A percentile compares a stretch with the other conserved stretches of the same genome.
phyloP scores from a whole-genome alignment of 2,888 invertebrate genomes.

The Acleris literana region DNA sequence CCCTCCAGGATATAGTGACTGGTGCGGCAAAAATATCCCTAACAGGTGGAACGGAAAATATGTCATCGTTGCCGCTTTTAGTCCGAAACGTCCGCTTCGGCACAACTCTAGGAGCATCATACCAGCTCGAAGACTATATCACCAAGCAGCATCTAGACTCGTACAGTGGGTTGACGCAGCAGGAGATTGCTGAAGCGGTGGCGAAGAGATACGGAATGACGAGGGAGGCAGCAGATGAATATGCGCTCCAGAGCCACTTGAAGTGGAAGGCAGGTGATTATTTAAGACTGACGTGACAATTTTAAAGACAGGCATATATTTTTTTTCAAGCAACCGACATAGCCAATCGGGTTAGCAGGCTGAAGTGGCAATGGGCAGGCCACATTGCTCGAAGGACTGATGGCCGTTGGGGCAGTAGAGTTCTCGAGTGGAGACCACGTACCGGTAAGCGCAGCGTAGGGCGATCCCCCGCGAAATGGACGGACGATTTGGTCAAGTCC shows the following conservation, averaged over 20 bases:
- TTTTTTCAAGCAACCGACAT: too few relatives aligned
- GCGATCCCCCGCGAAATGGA: too few relatives aligned
- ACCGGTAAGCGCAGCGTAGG: too few relatives aligned
- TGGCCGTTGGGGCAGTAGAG: too few relatives aligned
- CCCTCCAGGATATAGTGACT: slow-evolving; percentile 87
- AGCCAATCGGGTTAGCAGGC: too few relatives aligned
- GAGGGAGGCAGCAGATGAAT: slow-evolving; percentile 91
- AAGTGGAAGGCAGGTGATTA: slow-evolving; percentile 91
- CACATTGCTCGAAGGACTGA: too few relatives aligned
- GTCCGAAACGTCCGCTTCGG: slow-evolving; percentile 95
- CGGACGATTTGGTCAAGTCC: too few relatives aligned
- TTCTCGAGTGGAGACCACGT: too few relatives aligned
- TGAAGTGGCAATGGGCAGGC: too few relatives aligned
- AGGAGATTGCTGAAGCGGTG: slow-evolving; percentile 93
- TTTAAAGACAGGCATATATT: too few relatives aligned
- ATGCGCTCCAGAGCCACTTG: slow-evolving; percentile 90
- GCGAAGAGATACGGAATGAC: slow-evolving; percentile 89
- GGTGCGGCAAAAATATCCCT: slow-evolving; percentile 92
- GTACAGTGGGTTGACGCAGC: slow-evolving; percentile 93
- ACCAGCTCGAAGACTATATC: slow-evolving; percentile 89
- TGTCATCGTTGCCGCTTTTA: slow-evolving; percentile 94
- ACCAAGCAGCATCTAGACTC: slow-evolving; percentile 85
- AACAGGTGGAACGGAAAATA: slow-evolving; percentile 96
- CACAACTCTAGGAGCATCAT: slow-evolving; percentile 89
- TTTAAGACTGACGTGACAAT: too few relatives aligned